phyloP scores from a whole-genome alignment of 2,797 vertebrate species.

The Glyptemys insculpta region DNA sequence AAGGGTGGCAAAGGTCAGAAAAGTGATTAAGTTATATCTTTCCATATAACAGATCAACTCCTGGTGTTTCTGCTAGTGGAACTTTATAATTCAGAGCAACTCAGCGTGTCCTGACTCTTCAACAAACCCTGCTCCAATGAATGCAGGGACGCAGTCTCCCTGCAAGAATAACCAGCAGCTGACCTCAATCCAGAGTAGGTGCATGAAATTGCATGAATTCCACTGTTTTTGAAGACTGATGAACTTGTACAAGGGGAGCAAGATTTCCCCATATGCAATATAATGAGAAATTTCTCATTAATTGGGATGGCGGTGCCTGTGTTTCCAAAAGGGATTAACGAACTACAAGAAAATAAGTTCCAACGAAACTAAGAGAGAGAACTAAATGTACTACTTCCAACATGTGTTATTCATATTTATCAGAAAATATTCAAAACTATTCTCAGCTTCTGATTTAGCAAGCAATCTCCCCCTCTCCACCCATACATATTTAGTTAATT shows the following conservation, averaged over 20 bases:
- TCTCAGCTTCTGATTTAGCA: neutral
- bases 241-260: neutral
- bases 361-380: neutral
- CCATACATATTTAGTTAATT: neutral
- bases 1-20: neutral
- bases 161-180: neutral
- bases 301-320: neutral
- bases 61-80: neutral
- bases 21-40: neutral
- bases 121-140: neutral
- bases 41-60: neutral
- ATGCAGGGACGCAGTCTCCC: no score
- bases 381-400: neutral
- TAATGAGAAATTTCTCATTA: neutral
- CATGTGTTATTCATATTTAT: neutral
- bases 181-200: neutral
- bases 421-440: neutral
- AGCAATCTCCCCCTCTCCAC: neutral
- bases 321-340: neutral
- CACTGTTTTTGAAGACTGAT: neutral
- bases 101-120: neutral
- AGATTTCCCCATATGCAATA: neutral
- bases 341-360: neutral
- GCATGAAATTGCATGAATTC: neutral
- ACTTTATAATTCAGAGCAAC: neutral